Evolutionary conservation across 2,797 vertebrate species (phyloP), one percentile per base, ranked within the genome.

Genomic region (Onychomys torridus): DNA sequence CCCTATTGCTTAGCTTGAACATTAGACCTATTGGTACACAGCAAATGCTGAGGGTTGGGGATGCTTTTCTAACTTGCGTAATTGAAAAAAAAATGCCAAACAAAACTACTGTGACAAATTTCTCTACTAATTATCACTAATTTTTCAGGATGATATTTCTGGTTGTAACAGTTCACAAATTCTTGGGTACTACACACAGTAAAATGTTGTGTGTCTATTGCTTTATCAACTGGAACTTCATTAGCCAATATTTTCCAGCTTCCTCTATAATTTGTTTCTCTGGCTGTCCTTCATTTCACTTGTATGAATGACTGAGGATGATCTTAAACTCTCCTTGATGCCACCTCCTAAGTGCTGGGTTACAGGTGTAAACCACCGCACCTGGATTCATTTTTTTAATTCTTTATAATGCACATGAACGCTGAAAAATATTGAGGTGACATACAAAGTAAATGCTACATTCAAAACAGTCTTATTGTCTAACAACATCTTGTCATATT

Each of bases 181-280:
- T 92, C 49, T 46, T 85, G 79, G 37, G 59, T 61, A 40, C 7
- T 17, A 61, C 17, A 14, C 21, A 14, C 27, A 65, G 73, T 12
- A 94, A 94, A 96, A 93, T 78, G 32, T 14, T 81, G 25, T 19
- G 75, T 78, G 23, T 34, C 11, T 5, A 89, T 49, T 21, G 90
- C 76, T 92, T 89, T 86, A 91, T 81, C 17, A 92, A 43, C n/a
- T 78, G 59, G 69, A 91, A 71, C 13, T 84, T 93, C n/a, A 57
- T n/a, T 6, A 86, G 40, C 21, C 81, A 92, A 82, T 29, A 43
- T 37, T 90, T 92, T 91, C 13, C n/a, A 21, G 19, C 81, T 27
- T 92, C 91, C 19, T 59, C 71, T 67, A n/a, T n/a, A 73, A 79
- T 52, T 89, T 93, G 17, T 46, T 94, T 90, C 17, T 21, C 61